Evolutionary conservation across 2,888 invertebrate genomes (phyloP), one percentile per base, ranked within the genome.

Genomic region (Cephus nigrinus): DNA sequence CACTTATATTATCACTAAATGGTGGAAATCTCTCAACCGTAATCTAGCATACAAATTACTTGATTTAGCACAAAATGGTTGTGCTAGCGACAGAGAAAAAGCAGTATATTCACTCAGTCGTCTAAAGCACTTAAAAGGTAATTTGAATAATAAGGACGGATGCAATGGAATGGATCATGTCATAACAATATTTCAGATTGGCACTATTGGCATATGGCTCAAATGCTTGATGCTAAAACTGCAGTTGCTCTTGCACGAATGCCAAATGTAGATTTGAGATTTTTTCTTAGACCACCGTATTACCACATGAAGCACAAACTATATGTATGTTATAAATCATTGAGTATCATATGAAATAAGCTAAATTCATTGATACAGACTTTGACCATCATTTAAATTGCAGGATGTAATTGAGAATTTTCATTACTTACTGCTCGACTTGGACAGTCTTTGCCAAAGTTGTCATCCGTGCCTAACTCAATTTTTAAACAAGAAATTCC

Each of bases 181-280:
- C 30, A n/a, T 11, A 73, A 75, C n/a, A 23, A 33, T 12, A 77
- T 88, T 88, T 81, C 82, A 94, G 94, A 93, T 83, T 92, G 92
- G 86, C 92, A 96, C 85, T 96, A 94, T 87, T 92, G 93, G 76
- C 95, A 96, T 86, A 93, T 98, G 80, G 96, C 97, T 9, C 96
- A 97, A 92, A 95, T 96, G 82, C 93, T 96, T 84, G 96, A 97
- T 92, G 93, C 94, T 73, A 93, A 94, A 83, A 97, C 97, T 0
- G 95, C 96, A 3, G 94, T 97, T 1, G 94, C 95, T 3, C 92
- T 98, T 75, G 97, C 98, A 0, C 93, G 97, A 83, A 94, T 95
- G 3, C 91, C 92, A 69, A 94, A 94, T 69, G 95, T 94, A 3
- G 96, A 97, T 91, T 91, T 93, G 23, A 93, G 96, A 76, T 95